Evolutionary conservation across 2,888 invertebrate species (phyloP), one percentile per base, ranked within the genome.

Genomic region (Aporophyla nigra): DNA sequence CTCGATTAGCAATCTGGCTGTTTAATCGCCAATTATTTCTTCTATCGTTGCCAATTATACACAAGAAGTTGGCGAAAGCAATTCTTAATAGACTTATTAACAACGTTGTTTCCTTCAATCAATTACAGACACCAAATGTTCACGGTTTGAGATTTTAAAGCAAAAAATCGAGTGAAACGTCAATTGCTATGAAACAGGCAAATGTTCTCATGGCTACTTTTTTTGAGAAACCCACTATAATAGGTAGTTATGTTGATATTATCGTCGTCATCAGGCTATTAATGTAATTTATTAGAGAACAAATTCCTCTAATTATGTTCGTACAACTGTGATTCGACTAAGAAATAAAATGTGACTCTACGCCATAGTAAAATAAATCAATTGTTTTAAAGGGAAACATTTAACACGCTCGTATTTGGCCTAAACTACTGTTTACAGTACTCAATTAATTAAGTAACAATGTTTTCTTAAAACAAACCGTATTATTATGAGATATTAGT

Each of bases 131-230:
- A 67, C 53, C 77, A 21, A 85, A 88, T 88, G 88, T 91, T 90
- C 87, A 90, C 88, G 88, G 87, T 90, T 90, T 88, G 88, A 90
- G 90, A 89, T 88, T 82, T 87, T 81, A 65, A 67, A 70, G 89
- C 84, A 93, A 93, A 93, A 93, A 92, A 88, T 85, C 74, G 61
- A 87, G 92, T 89, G 93, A 93, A 93, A 93, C 93, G 89, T 81
- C 87, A 86, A 82, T 90, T 89, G 90, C 90, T 92, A 89, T 88
- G 85, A 89, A 89, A 89, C 86, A 91, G 86, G 87, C 88, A 88
- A 91, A 91, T 91, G 90, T 91, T 92, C 91, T 93, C 93, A 93
- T 90, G 93, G 92, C 87, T 92, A 90, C 84, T 82, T 90, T 92
- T 91, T 90, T 87, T 87, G 79, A 85, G 86, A 89, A 90, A 89